These are phyloP conservation scores for Calypte anna DNA, from an alignment of 2,113 vertebrate species.

Conservation along the genomic window DNA sequence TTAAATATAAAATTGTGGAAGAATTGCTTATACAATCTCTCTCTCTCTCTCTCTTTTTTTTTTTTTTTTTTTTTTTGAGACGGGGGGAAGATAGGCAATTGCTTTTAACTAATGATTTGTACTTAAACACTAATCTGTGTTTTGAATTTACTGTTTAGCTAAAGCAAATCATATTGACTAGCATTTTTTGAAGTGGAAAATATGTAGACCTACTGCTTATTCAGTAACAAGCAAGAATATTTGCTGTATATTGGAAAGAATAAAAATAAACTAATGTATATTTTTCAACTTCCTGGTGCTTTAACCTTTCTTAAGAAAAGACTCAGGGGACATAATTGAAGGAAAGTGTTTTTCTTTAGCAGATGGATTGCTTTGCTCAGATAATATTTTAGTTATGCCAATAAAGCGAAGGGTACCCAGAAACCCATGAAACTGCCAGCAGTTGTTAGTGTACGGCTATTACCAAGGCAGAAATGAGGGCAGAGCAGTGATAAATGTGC, in stretches of 20 bases:
- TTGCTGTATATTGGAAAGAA: conserved; percentile 58
- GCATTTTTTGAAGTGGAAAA: conserved; percentile 33
- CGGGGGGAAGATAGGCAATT: neutral
- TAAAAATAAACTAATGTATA: conserved; percentile 73
- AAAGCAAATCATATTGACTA: neutral
- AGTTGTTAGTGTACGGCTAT: conserved; percentile 89
- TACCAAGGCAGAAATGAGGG: conserved; percentile 94
- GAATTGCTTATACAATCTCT: conserved; percentile 3
- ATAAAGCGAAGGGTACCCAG: conserved; percentile 84
- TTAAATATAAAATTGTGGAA: neutral
- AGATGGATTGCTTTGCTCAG: conserved; percentile 76
- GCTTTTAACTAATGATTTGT: conserved; percentile 48
- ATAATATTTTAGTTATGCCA: conserved; percentile 82
- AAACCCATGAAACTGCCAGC: conserved; percentile 82
- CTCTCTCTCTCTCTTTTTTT: no score
- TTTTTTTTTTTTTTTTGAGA: neutral
- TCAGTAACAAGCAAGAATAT: conserved; percentile 3
- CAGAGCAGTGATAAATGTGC: conserved; percentile 93
- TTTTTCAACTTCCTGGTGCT: conserved; percentile 70
- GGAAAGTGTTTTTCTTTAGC: conserved; percentile 78
- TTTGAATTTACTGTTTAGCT: conserved; percentile 19
- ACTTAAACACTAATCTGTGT: neutral
- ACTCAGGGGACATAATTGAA: conserved; percentile 72
- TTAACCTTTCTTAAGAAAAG: conserved; percentile 77
- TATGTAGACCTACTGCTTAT: conserved; percentile 4